These are phyloP conservation scores for Metallyticus violacea DNA, from an alignment of 2,888 invertebrate species.

Conservation along the genomic window DNA sequence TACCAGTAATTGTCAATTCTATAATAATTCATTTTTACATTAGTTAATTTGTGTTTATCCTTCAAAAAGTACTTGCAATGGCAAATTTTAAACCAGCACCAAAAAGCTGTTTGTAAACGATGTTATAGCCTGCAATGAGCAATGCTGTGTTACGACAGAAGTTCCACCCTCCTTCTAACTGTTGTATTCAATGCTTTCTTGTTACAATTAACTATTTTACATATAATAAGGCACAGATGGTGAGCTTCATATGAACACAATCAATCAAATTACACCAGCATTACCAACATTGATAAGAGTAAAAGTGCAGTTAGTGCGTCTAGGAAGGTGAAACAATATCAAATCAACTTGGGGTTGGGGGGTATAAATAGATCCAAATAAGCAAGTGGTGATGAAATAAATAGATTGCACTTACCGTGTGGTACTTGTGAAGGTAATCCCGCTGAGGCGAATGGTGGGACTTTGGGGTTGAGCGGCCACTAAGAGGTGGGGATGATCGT, in stretches of 20 bases:
- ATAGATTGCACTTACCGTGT: constrained; percentile 71
- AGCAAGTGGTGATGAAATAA: neutral
- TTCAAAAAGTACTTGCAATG: neutral
- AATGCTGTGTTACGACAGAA: neutral
- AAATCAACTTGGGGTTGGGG: neutral
- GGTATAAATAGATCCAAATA: neutral
- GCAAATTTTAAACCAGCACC: neutral
- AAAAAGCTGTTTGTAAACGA: neutral
- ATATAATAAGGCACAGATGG: constrained; percentile 8
- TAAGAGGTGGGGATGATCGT: constrained; percentile 77
- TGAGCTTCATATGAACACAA: neutral
- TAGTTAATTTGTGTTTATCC: too few relatives aligned
- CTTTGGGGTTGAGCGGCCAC: constrained; percentile 84
- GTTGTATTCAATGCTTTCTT: neutral
- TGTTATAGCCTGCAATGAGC: neutral
- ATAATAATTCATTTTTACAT: too few relatives aligned
- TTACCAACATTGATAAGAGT: constrained; percentile 18
- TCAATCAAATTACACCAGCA: constrained; percentile 18
- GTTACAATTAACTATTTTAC: neutral
- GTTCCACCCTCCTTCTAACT: neutral
- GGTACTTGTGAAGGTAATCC: constrained; percentile 89
- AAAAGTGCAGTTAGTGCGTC: constrained; percentile 11
- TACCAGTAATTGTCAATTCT: too few relatives aligned
- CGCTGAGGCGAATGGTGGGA: constrained; percentile 76
- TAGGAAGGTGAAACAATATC: constrained; percentile 16